Percentiles rank a stretch among this genome's conserved stretches.
Conservation (phyloP, 2,113 vertebrate genomes). For the Melospiza georgiana region DNA sequence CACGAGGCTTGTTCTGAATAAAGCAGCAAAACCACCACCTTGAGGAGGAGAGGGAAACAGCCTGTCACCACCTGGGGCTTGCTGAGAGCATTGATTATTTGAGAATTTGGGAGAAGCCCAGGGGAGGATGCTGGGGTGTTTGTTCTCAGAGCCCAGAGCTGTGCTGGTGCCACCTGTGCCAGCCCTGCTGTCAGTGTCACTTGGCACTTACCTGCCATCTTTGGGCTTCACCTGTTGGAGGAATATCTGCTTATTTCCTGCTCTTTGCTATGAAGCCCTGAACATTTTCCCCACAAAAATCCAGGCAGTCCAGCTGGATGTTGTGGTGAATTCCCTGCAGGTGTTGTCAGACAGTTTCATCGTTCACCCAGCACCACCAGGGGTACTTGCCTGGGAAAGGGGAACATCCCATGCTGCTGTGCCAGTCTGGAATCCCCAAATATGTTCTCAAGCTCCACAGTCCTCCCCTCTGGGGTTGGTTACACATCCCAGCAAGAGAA, state of each 20-base stretch:
- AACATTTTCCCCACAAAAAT: not conserved
- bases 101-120: not conserved
- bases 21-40: not conserved
- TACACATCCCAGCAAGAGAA: not conserved
- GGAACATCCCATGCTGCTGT: not conserved
- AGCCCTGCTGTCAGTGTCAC: not conserved
- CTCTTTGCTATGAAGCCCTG: not conserved
- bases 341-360: fast-evolving
- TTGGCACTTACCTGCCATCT: not conserved
- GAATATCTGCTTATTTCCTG: not conserved
- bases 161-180: not conserved
- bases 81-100: not conserved
- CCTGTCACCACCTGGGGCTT: not conserved
- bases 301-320: fast-evolving
- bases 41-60: not conserved
- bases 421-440: not conserved
- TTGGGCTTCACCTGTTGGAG: not conserved
- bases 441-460: not conserved
- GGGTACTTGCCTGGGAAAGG: not conserved
- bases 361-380: not conserved
- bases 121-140: not conserved
- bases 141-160: not conserved
- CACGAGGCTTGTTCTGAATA: not conserved
- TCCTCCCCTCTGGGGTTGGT: not conserved
- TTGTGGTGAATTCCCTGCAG: not conserved